A percentile compares a stretch with the other conserved stretches of the same genome.
Evolutionary conservation across 2,888 invertebrate species (phyloP).

Genomic region (Trachelus iudaicus): DNA sequence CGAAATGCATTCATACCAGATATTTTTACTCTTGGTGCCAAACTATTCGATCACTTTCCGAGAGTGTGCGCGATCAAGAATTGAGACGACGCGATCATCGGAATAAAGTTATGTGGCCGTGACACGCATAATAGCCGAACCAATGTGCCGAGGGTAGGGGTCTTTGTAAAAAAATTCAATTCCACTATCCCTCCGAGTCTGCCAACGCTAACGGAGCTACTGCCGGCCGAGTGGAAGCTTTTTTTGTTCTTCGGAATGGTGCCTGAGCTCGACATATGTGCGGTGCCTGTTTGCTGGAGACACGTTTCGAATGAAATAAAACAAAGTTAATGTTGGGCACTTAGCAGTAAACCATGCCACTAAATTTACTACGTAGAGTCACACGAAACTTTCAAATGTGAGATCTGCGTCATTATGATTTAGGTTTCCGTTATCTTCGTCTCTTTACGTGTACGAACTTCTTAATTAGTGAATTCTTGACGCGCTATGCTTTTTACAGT

Average conservation of each 20-base stretch:
- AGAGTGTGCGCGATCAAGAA: background rate
- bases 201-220: background rate
- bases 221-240: background rate
- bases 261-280: background rate
- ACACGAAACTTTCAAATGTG: background rate
- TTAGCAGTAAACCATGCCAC: background rate
- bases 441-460: background rate
- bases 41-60: background rate
- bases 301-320: background rate
- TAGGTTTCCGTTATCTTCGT: background rate
- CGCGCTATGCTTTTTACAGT: background rate
- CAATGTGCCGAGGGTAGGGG: slow-evolving; percentile 27
- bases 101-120: slow-evolving; percentile 31
- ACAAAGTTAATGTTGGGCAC: background rate
- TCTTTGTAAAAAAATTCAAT: slow-evolving; percentile 39
- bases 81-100: background rate
- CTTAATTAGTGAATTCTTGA: background rate
- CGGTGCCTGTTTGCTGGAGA: background rate
- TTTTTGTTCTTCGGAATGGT: background rate
- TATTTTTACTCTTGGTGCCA: background rate
- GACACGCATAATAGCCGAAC: slow-evolving; percentile 33
- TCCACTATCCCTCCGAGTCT: background rate
- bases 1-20: background rate
- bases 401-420: background rate
- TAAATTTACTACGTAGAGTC: background rate